Base-by-base conservation (phyloP, 2,113 vertebrate genomes). In the Chlorodrepanis virens region DNA sequence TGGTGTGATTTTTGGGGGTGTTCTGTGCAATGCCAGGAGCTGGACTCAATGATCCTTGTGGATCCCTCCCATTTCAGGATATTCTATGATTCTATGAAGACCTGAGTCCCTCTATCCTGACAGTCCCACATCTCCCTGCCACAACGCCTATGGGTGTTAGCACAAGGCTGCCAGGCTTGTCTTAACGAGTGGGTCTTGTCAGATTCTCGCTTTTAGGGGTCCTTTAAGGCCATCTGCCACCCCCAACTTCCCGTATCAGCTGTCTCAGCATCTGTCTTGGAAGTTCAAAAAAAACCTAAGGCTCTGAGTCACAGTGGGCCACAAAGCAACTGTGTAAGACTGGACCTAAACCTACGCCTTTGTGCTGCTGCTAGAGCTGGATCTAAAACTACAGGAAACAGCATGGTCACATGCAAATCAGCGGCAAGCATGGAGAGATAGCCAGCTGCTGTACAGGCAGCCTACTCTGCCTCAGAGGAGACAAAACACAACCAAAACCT, bases 231-330 rank as follows among this genome's bases (percentile, higher is more conserved):
- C n/a, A 52, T 44, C 39, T 79, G 16, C 20, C 23, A 71, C 28
- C 17, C 27, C 4, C 22, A 65, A 0, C 5, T 80, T 25, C n/a
- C 45, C 0, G 0, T 20, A 52, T 35, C n/a, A 86, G 23, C 59
- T 74, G 16, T 25, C 35, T 40, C n/a, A 75, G 31, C 12, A 68
- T 42, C 19, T 1, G 0, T 23, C 25, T 8, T 69, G 28, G 57
- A 83, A 90, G 65, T 47, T 27, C 3, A 42, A 74, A 87, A 89
- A 70, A n/a, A n/a, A 17, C 47, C 14, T 33, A 49, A 11, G 8
- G 11, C 33, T 75, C 47, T 86, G 63, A 80, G 37, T 86, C 67
- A 76, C 24, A 44, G 14, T 21, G 14, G 53, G 19, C 22, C 10
- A 1, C 81, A 83, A 89, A 72, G 23, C 10, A 28, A 40, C 33